Base-by-base conservation (phyloP, 1,140 invertebrate species). In the Tenebrio molitor region DNA sequence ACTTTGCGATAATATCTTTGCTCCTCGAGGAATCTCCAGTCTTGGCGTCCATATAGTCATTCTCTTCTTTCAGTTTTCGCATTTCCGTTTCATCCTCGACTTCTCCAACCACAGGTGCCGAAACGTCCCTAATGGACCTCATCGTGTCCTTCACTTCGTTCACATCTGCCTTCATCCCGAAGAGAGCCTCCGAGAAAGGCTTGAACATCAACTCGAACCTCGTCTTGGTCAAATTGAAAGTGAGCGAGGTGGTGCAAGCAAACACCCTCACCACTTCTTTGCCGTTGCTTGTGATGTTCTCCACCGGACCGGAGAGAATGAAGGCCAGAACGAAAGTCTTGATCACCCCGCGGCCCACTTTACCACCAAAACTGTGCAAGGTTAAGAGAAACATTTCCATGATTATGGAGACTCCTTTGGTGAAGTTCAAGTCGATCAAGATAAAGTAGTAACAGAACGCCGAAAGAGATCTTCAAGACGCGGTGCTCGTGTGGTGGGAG, bases 251-350 rank as follows among this genome's bases (percentile, higher is more conserved):
- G 1, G 89, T 89, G 76, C 92, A 94, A 5, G 88, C 85, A 71
- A 92, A 93, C 0, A 91, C 89, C 0, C 90, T 83, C 0, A 92
- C 87, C 4, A 93, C 89, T 83, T 93, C 91, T 66, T 88, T 87
- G 0, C 87, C 88, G 77, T 93, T 94, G 16, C 83, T 78, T 0
- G 87, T 85, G 72, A 93, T 81, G 81, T 93, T 94, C 21, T 87
- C 86, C 12, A 93, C 85, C 16, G 92, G 92, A n/a, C 92, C 91
- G 79, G 84, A 81, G 33, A 89, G 84, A 6, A 89, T 70, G 65
- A 86, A 87, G 17, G 86, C 85, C 1, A 89, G 75, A 14, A 88
- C 80, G 25, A 88, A 69, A 19, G 80, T 77, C 63, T 91, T 90
- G 0, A 93, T 76, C 21, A 92, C 88, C 21, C 87, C 87, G 39